Evolutionary conservation across 2,113 vertebrate genomes (phyloP).

Genomic region (Hippoglossus stenolepis): DNA sequence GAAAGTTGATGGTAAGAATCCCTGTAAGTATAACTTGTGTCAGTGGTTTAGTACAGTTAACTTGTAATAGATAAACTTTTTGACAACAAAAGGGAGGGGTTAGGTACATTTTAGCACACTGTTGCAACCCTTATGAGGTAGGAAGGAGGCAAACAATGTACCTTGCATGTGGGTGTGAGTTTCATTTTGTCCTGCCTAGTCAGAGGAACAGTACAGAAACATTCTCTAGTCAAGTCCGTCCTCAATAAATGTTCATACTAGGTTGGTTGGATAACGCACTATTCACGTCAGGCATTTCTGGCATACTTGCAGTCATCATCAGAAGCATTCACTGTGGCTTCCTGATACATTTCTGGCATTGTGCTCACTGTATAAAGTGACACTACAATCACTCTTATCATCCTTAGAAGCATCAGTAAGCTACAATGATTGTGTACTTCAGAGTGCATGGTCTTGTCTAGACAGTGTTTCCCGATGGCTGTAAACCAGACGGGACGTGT

Average conservation of each 20-base stretch:
- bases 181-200: not conserved
- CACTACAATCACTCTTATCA: not conserved
- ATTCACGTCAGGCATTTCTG: constrained; percentile 22
- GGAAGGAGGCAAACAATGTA: not conserved
- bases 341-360: constrained; percentile 8
- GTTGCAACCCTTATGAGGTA: not conserved
- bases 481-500: constrained; percentile 24
- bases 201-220: constrained; percentile 12
- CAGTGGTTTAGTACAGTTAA: not conserved
- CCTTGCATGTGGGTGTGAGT: constrained; percentile 20
- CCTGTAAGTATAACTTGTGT: not conserved
- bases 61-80: not conserved
- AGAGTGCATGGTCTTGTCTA: constrained; percentile 15
- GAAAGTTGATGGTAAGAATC: not conserved
- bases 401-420: not conserved
- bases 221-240: not conserved
- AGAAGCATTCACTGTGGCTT: not conserved
- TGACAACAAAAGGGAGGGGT: not conserved
- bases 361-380: not conserved
- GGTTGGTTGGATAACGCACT: not conserved
- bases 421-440: not conserved
- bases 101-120: not conserved
- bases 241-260: not conserved
- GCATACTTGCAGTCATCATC: constrained; percentile 11
- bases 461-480: constrained; percentile 6